phyloP scores from a whole-genome alignment of 2,888 invertebrate species.

The Myopa testacea region DNA sequence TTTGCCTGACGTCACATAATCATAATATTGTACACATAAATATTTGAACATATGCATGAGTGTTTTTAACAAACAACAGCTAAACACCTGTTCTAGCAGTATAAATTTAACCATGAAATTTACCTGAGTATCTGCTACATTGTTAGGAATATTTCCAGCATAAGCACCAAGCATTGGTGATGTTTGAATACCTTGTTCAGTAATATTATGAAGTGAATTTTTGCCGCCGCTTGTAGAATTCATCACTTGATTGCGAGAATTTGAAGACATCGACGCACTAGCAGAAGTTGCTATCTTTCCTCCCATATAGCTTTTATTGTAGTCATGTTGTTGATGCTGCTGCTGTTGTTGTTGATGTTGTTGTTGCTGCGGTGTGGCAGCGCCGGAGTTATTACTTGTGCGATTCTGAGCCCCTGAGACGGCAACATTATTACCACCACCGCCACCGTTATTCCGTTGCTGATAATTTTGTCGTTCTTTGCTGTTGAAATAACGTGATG shows the following conservation, averaged over 20 bases:
- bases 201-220: conserved; percentile 15
- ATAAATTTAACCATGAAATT: too few relatives aligned
- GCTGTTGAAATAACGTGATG: conserved; percentile 55
- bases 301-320: conserved; percentile 14
- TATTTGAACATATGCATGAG: too few relatives aligned
- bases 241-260: conserved; percentile 12
- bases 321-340: conserved; percentile 43
- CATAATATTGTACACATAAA: too few relatives aligned
- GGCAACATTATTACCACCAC: neutral
- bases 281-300: neutral
- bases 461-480: conserved; percentile 52
- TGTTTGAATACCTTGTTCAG: conserved; percentile 48
- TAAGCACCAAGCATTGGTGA: conserved; percentile 47
- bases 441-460: conserved; percentile 28
- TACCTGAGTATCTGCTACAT: conserved; percentile 27
- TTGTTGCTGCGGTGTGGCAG: neutral
- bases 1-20: too few relatives aligned
- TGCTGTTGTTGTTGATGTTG: neutral
- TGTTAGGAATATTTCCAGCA: neutral
- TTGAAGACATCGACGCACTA: neutral
- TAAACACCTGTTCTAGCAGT: too few relatives aligned
- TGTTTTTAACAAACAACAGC: too few relatives aligned
- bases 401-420: neutral
- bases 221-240: conserved; percentile 18
- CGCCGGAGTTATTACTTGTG: neutral